Conservation (phyloP, 2,888 invertebrate species). For the Epinotia bilunana region DNA sequence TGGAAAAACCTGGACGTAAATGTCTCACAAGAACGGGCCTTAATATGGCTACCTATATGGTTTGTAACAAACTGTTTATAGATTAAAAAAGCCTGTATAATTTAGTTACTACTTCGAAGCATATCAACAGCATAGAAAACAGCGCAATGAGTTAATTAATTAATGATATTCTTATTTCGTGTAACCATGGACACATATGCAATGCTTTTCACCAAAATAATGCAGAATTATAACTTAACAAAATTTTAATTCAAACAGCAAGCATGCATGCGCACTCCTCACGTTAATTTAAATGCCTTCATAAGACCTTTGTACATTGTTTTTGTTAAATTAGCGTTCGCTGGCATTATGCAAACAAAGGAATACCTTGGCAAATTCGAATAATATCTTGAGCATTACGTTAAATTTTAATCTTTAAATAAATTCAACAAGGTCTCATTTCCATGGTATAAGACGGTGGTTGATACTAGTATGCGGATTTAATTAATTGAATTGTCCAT, state of each 20-base stretch:
- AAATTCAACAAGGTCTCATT: neutral
- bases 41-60: too few relatives aligned
- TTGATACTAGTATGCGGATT: neutral
- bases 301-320: constrained; percentile 20
- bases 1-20: too few relatives aligned
- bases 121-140: too few relatives aligned
- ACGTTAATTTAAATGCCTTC: constrained; percentile 25
- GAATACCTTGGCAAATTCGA: neutral
- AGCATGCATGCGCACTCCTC: constrained; percentile 7
- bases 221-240: too few relatives aligned
- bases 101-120: neutral
- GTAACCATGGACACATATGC: too few relatives aligned
- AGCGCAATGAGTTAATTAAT: too few relatives aligned
- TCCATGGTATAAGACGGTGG: neutral
- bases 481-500: constrained; percentile 11
- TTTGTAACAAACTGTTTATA: too few relatives aligned
- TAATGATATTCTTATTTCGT: too few relatives aligned
- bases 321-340: constrained; percentile 36
- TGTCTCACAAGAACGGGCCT: too few relatives aligned
- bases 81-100: neutral
- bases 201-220: too few relatives aligned
- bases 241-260: constrained; percentile 7
- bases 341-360: neutral
- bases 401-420: constrained; percentile 11
- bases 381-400: neutral